Evolutionary conservation across 2,888 invertebrate species (phyloP).

Genomic region (Monoplex corrugatus): DNA sequence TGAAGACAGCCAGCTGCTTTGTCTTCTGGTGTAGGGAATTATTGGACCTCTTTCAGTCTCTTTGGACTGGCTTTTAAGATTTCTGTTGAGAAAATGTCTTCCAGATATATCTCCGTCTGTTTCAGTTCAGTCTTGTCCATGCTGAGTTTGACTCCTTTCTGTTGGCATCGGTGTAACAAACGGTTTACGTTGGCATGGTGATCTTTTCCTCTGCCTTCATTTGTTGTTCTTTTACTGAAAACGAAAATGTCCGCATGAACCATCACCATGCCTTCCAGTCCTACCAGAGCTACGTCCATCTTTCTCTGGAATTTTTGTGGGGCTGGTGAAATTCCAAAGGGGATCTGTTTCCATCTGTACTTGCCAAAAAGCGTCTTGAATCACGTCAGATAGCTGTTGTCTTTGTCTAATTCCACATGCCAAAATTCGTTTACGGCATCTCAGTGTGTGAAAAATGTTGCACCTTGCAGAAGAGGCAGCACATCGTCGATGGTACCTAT

Average conservation of each 20-base stretch:
- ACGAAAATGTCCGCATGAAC: neutral
- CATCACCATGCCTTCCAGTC: neutral
- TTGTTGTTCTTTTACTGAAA: neutral
- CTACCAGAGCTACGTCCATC: neutral
- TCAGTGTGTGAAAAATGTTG: neutral
- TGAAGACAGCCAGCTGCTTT: slow-evolving; percentile 53
- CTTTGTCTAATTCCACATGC: neutral
- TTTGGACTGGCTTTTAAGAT: slow-evolving; percentile 55
- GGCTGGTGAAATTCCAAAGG: slow-evolving; percentile 9
- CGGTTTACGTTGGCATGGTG: neutral
- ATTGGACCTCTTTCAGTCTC: slow-evolving; percentile 55
- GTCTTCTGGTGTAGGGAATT: slow-evolving; percentile 54
- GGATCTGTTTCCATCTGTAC: slow-evolving; percentile 5
- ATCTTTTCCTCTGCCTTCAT: neutral
- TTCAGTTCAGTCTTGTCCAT: slow-evolving; percentile 40
- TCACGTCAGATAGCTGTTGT: neutral
- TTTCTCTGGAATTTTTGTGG: slow-evolving; percentile 17
- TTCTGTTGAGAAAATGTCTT: slow-evolving; percentile 50
- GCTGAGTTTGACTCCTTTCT: slow-evolving; percentile 3
- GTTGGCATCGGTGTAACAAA: neutral
- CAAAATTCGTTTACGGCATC: slow-evolving; percentile 10
- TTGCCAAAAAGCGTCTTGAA: neutral
- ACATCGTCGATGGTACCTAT: neutral
- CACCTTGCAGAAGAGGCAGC: neutral
- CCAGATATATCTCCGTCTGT: slow-evolving; percentile 50